Base-by-base conservation (phyloP, 2,113 vertebrate species). In the Cyphomyrus plagiostoma region DNA sequence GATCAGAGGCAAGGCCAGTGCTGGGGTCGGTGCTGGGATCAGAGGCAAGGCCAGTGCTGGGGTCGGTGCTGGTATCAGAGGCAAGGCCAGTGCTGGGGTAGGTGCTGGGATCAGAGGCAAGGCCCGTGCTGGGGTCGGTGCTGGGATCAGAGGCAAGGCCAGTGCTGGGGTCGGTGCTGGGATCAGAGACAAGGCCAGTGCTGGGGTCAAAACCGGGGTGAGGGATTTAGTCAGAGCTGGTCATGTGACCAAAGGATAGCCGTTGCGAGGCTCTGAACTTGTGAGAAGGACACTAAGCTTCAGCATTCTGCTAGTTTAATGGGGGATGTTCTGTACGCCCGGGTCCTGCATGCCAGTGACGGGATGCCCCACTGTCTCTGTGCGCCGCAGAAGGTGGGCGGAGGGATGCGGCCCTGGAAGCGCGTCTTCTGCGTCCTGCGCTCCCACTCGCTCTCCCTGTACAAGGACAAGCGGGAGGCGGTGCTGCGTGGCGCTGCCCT, bases 391-490 rank as follows among this genome's bases (percentile, higher is more conserved):
- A 99, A 99, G 96, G 97, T 98, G 92, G 98, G 98, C 89, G 97
- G 97, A 90, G 95, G 96, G 91, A 97, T 99, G 95, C 97, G 98
- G 90, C 98, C 97, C 39, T 99, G 98, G 98, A 99, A 98, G 94
- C 96, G 97, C 30, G 97, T 98, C 91, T 99, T 96, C 91, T 97
- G 97, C 13, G 96, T 97, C 92, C 96, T 99, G 92, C 97, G 97
- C 93, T 93, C 96, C 89, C 96, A 97, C 94, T 97, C 96, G 66
- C 97, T 99, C 91, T 98, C 96, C 94, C 97, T 99, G 93, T 97
- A 98, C 96, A 99, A 98, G 95, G 98, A 99, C 95, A 97, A 98
- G 95, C 96, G 98, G 95, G 98, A 99, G 94, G 98, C 97, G 46
- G 94, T 96, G 90, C 93, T 96, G 1, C 95, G 94, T 70, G 96